Evolutionary conservation across 2,797 vertebrate genomes (phyloP).

Genomic region (Pagetopsis macropterus): DNA sequence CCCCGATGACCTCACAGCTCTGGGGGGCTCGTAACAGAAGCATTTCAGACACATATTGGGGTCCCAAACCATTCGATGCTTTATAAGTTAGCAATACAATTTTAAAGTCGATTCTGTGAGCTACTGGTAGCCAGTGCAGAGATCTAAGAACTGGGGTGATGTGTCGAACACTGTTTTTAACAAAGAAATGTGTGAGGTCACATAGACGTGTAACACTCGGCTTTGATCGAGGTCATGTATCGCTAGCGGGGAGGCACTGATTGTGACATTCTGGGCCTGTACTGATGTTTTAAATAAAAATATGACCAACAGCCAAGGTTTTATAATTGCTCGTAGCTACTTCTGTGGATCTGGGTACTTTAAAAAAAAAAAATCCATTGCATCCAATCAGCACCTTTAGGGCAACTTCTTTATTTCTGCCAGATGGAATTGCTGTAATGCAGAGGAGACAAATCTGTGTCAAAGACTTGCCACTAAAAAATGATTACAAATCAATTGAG

Average conservation of each 20-base stretch:
- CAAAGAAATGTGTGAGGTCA: not conserved
- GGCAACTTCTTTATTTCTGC: not conserved
- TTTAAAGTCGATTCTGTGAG: too few relatives aligned
- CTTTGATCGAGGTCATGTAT: constrained; percentile 8
- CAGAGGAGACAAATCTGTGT: constrained; percentile 35
- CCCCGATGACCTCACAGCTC: too few relatives aligned
- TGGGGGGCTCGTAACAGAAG: too few relatives aligned
- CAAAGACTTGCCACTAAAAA: constrained; percentile 41
- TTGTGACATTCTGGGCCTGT: too few relatives aligned
- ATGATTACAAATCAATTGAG: constrained; percentile 45
- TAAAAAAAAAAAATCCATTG: not conserved
- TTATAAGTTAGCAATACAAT: too few relatives aligned
- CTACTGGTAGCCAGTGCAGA: too few relatives aligned
- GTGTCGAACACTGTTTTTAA: not conserved
- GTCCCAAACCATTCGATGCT: too few relatives aligned
- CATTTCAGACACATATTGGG: too few relatives aligned
- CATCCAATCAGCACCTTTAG: constrained; percentile 27
- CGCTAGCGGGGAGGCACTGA: not conserved
- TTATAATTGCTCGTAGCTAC: not conserved
- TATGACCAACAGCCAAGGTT: too few relatives aligned
- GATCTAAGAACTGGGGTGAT: too few relatives aligned
- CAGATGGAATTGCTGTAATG: constrained; percentile 58
- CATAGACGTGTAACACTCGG: not conserved
- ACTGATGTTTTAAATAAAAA: too few relatives aligned
- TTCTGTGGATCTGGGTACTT: constrained; percentile 13